Conservation (phyloP, 2,797 vertebrate genomes). For the Halcyon leucocephala region DNA sequence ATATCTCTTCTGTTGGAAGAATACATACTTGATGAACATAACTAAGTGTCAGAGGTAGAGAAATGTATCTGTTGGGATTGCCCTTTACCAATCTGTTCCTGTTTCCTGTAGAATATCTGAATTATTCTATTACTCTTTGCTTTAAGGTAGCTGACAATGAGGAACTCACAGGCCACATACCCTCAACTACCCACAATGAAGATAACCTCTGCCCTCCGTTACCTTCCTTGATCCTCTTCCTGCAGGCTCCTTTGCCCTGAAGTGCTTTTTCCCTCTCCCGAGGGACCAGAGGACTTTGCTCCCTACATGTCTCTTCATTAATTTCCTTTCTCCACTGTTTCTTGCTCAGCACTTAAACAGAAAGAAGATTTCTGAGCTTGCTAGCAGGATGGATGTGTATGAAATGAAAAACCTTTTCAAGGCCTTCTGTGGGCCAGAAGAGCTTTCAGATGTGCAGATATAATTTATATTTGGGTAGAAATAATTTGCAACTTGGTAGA, state of each 20-base stretch:
- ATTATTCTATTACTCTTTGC: background rate
- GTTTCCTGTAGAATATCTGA: background rate
- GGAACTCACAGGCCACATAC: background rate
- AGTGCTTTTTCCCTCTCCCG: background rate
- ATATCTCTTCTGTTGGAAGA: background rate
- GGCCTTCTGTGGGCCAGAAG: background rate
- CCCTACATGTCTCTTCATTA: background rate
- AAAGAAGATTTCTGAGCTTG: background rate
- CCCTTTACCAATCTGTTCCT: background rate
- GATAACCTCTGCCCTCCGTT: background rate
- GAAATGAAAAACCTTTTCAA: background rate
- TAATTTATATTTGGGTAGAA: background rate
- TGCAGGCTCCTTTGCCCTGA: background rate
- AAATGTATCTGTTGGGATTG: background rate
- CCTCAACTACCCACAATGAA: background rate
- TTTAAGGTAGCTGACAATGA: background rate
- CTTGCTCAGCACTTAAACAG: background rate
- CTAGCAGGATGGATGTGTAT: background rate
- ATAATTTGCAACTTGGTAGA: background rate
- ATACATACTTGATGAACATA: background rate
- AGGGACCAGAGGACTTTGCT: background rate
- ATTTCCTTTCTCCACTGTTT: background rate
- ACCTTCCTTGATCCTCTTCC: background rate
- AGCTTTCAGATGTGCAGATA: background rate
- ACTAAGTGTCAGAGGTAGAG: background rate